phyloP scores from a whole-genome alignment of 2,113 vertebrate species.

The Pipa parva region DNA sequence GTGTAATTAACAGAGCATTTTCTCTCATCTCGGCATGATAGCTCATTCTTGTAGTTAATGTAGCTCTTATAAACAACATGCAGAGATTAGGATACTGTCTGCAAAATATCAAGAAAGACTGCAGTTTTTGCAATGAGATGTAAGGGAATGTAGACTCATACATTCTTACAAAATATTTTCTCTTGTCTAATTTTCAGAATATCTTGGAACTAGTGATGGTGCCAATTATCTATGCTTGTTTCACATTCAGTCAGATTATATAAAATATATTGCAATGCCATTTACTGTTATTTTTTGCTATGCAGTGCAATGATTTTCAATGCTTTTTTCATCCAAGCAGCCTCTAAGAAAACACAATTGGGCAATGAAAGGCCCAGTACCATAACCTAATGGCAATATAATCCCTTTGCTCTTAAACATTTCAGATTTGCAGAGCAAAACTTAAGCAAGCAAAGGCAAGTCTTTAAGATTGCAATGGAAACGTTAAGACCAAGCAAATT shows the following conservation, averaged over 20 bases:
- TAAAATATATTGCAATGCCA: no score
- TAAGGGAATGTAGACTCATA: conserved; percentile 16
- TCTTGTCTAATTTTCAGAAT: not conserved
- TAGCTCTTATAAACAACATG: conserved; percentile 39
- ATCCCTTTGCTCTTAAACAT: no score
- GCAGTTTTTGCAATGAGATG: conserved; percentile 25
- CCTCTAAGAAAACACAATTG: no score
- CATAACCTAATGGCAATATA: no score
- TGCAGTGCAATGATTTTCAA: no score
- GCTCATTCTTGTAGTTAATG: conserved; percentile 30
- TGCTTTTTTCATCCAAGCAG: no score
- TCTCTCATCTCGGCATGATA: conserved; percentile 15
- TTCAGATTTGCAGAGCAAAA: no score
- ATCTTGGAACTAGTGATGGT: not conserved
- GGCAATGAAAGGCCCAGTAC: no score
- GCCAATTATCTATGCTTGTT: not conserved
- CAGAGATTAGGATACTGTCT: conserved; percentile 38
- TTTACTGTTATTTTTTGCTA: no score
- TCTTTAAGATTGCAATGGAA: no score
- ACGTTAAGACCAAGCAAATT: no score
- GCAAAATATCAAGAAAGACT: conserved; percentile 39
- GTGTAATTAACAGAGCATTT: conserved; percentile 44
- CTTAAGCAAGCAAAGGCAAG: no score
- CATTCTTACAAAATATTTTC: conserved; percentile 7
- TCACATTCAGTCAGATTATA: not conserved